These are phyloP conservation scores for Myotis yumanensis DNA, from an alignment of 2,113 vertebrate genomes.

Conservation along the genomic window DNA sequence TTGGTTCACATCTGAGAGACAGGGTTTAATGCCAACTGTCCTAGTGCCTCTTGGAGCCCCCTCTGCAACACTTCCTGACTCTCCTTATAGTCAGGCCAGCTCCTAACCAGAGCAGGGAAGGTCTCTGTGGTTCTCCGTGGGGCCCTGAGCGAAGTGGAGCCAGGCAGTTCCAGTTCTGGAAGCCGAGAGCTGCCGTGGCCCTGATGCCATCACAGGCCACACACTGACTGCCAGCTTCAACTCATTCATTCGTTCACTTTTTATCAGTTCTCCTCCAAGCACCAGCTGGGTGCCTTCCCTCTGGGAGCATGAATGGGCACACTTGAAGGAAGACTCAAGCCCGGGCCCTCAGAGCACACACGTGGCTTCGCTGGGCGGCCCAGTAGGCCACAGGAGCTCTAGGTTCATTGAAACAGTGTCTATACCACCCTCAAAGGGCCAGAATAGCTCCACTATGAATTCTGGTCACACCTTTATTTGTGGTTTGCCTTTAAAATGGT, in stretches of 20 bases:
- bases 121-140: not conserved
- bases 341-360: not conserved
- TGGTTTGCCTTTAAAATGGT: not conserved
- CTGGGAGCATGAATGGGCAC: not conserved
- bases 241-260: not conserved
- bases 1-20: not conserved
- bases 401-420: not conserved
- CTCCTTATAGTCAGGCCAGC: not conserved
- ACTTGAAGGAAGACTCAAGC: not conserved
- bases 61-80: not conserved
- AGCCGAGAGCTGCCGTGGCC: not conserved
- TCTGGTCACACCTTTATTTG: not conserved
- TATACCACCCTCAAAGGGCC: not conserved
- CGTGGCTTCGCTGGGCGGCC: no score
- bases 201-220: not conserved
- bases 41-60: not conserved
- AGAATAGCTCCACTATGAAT: not conserved
- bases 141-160: no score
- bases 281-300: not conserved
- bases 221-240: not conserved
- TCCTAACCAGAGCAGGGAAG: not conserved
- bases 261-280: not conserved
- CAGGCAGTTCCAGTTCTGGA: not conserved
- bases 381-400: rapidly evolving
- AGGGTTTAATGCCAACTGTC: not conserved